Conservation (phyloP, 2,888 invertebrate species). For the Entomobrya proxima region DNA sequence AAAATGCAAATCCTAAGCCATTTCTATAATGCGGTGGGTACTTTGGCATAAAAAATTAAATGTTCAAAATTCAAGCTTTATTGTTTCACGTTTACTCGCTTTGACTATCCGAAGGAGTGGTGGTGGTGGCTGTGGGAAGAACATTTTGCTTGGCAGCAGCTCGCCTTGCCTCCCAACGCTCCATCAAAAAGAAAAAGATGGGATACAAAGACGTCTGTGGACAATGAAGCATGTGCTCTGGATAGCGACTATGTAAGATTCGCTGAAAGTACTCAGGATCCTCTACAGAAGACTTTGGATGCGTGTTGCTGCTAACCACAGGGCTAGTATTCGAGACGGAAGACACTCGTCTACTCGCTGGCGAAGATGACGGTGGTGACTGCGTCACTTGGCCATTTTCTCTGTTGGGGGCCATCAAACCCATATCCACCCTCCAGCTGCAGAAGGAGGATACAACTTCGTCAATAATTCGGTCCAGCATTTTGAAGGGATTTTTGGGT, state of each 20-base stretch:
- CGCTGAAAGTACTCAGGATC: constrained; percentile 55
- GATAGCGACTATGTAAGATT: constrained; percentile 42
- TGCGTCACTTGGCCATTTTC: not conserved
- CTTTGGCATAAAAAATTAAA: constrained; percentile 5
- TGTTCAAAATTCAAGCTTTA: not conserved
- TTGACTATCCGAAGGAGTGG: not conserved
- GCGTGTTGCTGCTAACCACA: not conserved
- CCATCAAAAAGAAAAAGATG: constrained; percentile 51
- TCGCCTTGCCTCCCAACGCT: constrained; percentile 45
- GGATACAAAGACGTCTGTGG: constrained; percentile 56
- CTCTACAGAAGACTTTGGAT: constrained; percentile 28
- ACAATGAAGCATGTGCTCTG: constrained; percentile 55
- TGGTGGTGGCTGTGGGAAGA: not conserved
- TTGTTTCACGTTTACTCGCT: constrained; percentile 1
- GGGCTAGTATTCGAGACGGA: not conserved
- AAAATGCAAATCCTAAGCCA: constrained; percentile 15
- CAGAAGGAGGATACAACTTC: constrained; percentile 46
- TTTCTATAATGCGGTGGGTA: constrained; percentile 11
- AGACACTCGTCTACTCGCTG: not conserved
- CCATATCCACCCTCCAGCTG: constrained; percentile 54
- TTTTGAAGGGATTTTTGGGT: not conserved
- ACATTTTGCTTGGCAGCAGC: constrained; percentile 37
- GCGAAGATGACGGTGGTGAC: not conserved
- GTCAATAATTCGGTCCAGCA: constrained; percentile 54
- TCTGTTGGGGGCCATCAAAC: not conserved